Evolutionary conservation across 2,113 vertebrate genomes (phyloP), one percentile per base, ranked within the genome.

Genomic region (Pelusios castaneus): DNA sequence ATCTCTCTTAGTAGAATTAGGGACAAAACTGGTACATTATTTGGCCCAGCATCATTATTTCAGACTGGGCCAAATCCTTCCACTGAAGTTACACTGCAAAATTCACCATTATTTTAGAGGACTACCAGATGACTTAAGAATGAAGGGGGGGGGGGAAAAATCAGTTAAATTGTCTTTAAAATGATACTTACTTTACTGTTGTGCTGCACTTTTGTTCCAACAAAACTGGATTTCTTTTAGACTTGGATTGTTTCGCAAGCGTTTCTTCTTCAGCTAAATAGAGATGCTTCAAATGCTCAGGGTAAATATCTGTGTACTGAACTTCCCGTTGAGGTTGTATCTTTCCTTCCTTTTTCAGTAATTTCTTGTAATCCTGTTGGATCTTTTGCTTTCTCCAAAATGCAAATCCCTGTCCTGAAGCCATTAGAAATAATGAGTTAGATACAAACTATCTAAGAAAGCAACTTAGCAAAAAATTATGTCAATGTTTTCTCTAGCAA

Each of bases 251-350:
- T 94, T 97, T 99, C 97, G 95, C 98, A 29, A 99, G 97, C 91
- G 94, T 98, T 97, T 99, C 95, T 17, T 98, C 99, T 94, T 99
- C 99, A 0, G 99, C 99, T 88, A 98, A 21, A 78, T 99, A 99
- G 29, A 99, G 99, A 96, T 99, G 99, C 79, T 97, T 99, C 94
- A 99, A 97, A 85, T 99, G 99, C 55, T 99, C 99, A 8, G 99
- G 99, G 41, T 99, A 99, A 45, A 97, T 95, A 5, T 99, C 98
- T 4, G 92, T 97, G 85, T 99, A 99, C 9, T 97, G 91, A 21
- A 95, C 27, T 75, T 95, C 95, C 25, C 93, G 88, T 1, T 94
- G 91, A 0, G 93, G 78, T n/a, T 51, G 90, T 45, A 55, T 92
- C 52, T 97, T 97, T 85, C 84, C 98, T 79, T 98, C 96, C 83